Percentiles rank a stretch among this genome's conserved stretches.
Conservation (phyloP, 2,888 invertebrate genomes). For the Leptarthrus brevirostris region DNA sequence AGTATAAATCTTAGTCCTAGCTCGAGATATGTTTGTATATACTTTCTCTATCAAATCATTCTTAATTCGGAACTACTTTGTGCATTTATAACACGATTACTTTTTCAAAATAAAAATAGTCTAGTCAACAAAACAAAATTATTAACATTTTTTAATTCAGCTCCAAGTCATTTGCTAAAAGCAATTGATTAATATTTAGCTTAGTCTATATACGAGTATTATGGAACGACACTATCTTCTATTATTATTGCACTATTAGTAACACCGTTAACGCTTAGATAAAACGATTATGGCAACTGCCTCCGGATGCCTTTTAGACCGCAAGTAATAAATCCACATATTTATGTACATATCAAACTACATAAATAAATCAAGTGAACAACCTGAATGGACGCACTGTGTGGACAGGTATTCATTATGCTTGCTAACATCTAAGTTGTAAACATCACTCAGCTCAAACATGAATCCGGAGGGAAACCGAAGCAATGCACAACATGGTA, state of each 20-base stretch:
- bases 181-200: no score
- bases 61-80: no score
- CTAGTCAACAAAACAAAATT: no score
- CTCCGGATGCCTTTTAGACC: conserved; percentile 44
- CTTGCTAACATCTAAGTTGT: conserved; percentile 1
- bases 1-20: no score
- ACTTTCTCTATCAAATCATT: no score
- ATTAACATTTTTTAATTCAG: no score
- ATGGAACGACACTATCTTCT: conserved; percentile 42
- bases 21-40: no score
- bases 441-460: neutral
- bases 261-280: conserved; percentile 51
- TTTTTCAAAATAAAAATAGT: no score
- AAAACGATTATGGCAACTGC: conserved; percentile 42
- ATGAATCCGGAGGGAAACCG: neutral
- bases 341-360: neutral
- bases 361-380: conserved; percentile 8
- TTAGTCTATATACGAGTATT: neutral
- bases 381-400: neutral
- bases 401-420: conserved; percentile 25
- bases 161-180: no score
- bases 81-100: no score
- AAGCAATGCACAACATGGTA: conserved; percentile 38
- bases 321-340: conserved; percentile 15
- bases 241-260: conserved; percentile 50